Conservation (phyloP, 2,113 vertebrate genomes). For the Acrocephalus kingi region DNA sequence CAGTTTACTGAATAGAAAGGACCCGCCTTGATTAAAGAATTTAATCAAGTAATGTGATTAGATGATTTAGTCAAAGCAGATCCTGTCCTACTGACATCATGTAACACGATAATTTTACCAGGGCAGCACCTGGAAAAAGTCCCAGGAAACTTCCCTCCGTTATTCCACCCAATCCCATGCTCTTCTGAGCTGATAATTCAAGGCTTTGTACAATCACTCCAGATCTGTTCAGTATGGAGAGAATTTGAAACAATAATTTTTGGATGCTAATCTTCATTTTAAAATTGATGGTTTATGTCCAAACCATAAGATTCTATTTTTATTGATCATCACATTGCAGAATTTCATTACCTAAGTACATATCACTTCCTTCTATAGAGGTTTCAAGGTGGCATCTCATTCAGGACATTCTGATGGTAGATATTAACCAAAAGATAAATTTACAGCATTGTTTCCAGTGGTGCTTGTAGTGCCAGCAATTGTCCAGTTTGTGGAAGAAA, state of each 20-base stretch:
- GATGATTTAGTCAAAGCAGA: not conserved
- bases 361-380: not conserved
- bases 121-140: not conserved
- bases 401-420: not conserved
- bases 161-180: not conserved
- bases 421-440: not conserved
- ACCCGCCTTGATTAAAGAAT: not conserved
- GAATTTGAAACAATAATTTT: not conserved
- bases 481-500: not conserved
- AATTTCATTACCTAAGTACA: not conserved
- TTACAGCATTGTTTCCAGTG: not conserved
- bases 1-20: not conserved
- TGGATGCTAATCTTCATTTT: not conserved
- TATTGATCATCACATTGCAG: not conserved
- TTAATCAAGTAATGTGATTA: not conserved
- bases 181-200: not conserved
- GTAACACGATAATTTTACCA: not conserved
- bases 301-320: not conserved
- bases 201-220: not conserved
- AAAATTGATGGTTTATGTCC: not conserved
- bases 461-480: not conserved
- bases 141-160: not conserved
- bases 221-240: not conserved
- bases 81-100: not conserved
- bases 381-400: not conserved